Percentiles rank a stretch among this genome's conserved stretches.
Evolutionary conservation across 2,888 invertebrate species (phyloP).

Genomic region (Ophion ellenae): DNA sequence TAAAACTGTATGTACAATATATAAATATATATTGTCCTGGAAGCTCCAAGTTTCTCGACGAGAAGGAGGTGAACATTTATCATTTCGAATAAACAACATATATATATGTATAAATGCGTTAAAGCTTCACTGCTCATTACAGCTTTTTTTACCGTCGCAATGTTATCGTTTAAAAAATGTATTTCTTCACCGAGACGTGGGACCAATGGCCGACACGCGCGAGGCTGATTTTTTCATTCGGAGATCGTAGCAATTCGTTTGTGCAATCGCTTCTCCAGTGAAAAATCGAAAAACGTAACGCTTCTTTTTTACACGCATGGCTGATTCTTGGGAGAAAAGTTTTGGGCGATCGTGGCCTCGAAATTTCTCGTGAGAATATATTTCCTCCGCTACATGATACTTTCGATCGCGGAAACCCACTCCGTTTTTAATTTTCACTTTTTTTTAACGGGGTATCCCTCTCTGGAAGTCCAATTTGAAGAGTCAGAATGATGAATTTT

Average conservation of each 20-base stretch:
- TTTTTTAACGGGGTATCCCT: neutral
- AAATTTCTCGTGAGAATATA: neutral
- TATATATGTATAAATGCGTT: constrained; percentile 9
- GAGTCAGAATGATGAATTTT: too few relatives aligned
- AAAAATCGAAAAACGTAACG: neutral
- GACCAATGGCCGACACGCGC: constrained; percentile 63
- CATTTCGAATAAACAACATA: neutral
- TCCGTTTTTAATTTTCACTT: neutral
- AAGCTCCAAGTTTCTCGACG: constrained; percentile 33
- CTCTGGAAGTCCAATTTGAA: too few relatives aligned
- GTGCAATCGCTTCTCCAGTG: neutral
- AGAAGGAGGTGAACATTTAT: constrained; percentile 31
- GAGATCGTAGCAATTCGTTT: neutral
- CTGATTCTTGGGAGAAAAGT: neutral
- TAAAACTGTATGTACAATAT: neutral
- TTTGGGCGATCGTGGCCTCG: neutral
- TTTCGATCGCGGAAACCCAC: neutral
- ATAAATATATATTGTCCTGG: constrained; percentile 15
- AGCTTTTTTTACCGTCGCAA: neutral
- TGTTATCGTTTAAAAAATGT: constrained; percentile 4
- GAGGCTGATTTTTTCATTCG: constrained; percentile 35
- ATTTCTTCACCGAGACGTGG: constrained; percentile 55
- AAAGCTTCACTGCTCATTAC: neutral
- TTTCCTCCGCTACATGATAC: neutral
- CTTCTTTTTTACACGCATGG: neutral